Evolutionary conservation across 2,113 vertebrate genomes (phyloP).

Genomic region (Tachysurus fulvidraco): DNA sequence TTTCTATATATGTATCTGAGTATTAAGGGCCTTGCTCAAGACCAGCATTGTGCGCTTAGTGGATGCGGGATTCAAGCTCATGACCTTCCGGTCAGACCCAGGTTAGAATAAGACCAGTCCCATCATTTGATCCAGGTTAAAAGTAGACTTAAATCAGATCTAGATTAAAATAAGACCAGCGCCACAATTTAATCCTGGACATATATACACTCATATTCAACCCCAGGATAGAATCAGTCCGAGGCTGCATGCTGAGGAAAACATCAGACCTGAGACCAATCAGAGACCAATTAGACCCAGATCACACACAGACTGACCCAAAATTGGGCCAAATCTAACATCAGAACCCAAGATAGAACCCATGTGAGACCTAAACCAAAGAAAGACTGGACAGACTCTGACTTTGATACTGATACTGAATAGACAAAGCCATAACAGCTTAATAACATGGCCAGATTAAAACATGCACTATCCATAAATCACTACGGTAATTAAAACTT

Average conservation of each 20-base stretch:
- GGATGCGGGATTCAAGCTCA: too few species aligned
- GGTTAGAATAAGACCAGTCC: not conserved
- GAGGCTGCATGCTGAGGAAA: too few species aligned
- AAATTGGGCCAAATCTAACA: not conserved
- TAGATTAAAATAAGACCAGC: not conserved
- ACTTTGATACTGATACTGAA: not conserved
- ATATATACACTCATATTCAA: not conserved
- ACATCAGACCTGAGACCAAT: not conserved
- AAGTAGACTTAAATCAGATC: not conserved
- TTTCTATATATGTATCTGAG: too few species aligned
- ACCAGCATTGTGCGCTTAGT: too few species aligned
- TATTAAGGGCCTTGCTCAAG: too few species aligned
- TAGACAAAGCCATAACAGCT: not conserved
- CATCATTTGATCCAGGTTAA: not conserved
- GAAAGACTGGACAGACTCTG: not conserved
- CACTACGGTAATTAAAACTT: constrained; percentile 27
- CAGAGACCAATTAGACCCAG: not conserved
- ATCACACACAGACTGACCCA: not conserved
- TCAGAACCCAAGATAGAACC: not conserved
- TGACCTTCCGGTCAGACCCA: not conserved
- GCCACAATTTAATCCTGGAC: not conserved
- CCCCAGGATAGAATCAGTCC: too few species aligned
- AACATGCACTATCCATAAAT: constrained; percentile 30
- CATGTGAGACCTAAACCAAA: not conserved
- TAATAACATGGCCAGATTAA: constrained; percentile 14